Conservation (phyloP, 1,140 invertebrate species). For the Drosophila azteca region DNA sequence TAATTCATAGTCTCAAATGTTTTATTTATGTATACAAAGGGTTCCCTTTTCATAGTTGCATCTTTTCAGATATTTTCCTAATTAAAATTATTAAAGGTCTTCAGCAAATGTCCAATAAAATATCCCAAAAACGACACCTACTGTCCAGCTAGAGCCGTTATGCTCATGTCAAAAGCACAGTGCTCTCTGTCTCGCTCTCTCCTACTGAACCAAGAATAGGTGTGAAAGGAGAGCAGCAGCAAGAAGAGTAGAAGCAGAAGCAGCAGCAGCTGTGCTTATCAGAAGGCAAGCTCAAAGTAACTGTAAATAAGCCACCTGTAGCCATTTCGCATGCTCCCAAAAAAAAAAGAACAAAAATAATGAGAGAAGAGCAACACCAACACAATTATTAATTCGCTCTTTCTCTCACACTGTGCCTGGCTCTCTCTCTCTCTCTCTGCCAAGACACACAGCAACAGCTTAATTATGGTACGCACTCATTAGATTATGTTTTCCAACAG, state of each 20-base stretch:
- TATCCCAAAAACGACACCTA: no score
- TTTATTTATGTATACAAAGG: no score
- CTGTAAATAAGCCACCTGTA: slow-evolving; percentile 58
- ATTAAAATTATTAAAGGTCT: no score
- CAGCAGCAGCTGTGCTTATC: slow-evolving; percentile 49
- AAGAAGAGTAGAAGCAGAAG: no score
- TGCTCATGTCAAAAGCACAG: no score
- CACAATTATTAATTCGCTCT: slow-evolving; percentile 12
- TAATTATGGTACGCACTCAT: slow-evolving; percentile 15
- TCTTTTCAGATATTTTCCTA: no score
- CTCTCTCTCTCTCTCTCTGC: neutral
- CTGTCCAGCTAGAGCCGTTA: no score
- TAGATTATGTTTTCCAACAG: no score
- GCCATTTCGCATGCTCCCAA: slow-evolving; percentile 47
- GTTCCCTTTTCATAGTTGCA: no score
- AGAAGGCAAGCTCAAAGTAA: slow-evolving; percentile 38
- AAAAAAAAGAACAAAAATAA: slow-evolving; percentile 27
- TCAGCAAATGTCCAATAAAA: no score
- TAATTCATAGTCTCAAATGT: no score
- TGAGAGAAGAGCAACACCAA: slow-evolving; percentile 32
- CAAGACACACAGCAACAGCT: slow-evolving; percentile 21
- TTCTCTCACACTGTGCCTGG: neutral
- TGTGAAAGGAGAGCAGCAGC: slow-evolving; percentile 8
- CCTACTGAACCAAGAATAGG: neutral
- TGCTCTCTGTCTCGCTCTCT: no score